These are phyloP conservation scores for Drosophila parabipectinata DNA, from an alignment of 1,140 invertebrate genomes.

Conservation along the genomic window DNA sequence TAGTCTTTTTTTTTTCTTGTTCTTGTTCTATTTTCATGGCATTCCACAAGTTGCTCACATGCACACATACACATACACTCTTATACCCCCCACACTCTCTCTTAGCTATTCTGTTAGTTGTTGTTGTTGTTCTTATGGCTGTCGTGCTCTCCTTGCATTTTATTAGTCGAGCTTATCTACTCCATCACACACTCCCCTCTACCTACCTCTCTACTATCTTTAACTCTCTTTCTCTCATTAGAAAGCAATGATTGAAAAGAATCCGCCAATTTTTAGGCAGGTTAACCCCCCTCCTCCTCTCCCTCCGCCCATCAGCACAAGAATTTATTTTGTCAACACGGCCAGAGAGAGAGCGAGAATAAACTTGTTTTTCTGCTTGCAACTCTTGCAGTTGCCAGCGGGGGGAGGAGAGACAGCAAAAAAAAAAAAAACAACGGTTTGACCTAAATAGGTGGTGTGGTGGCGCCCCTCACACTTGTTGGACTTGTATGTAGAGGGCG, in stretches of 20 bases:
- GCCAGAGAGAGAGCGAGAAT: not conserved
- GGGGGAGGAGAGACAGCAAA: constrained; percentile 4
- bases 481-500: not conserved
- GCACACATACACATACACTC: constrained; percentile 10
- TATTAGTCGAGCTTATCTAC: constrained; percentile 47
- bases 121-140: not conserved
- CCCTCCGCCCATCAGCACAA: not conserved
- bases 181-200: not conserved
- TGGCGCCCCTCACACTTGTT: not conserved
- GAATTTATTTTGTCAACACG: constrained; percentile 47
- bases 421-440: constrained; percentile 19
- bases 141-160: constrained; percentile 21
- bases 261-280: not conserved
- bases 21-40: constrained; percentile 59
- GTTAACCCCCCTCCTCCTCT: not conserved
- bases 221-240: not conserved
- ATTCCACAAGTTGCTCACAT: constrained; percentile 71
- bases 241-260: not conserved
- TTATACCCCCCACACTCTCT: not conserved
- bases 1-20: not conserved
- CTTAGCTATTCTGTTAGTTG: constrained; percentile 9
- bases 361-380: constrained; percentile 43
- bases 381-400: not conserved
- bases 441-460: constrained; percentile 40
- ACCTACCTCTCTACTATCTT: not conserved